A percentile compares a stretch with the other conserved stretches of the same genome.
These are phyloP conservation scores for Erebia aethiops DNA, from an alignment of 2,888 invertebrate species.

Conservation along the genomic window DNA sequence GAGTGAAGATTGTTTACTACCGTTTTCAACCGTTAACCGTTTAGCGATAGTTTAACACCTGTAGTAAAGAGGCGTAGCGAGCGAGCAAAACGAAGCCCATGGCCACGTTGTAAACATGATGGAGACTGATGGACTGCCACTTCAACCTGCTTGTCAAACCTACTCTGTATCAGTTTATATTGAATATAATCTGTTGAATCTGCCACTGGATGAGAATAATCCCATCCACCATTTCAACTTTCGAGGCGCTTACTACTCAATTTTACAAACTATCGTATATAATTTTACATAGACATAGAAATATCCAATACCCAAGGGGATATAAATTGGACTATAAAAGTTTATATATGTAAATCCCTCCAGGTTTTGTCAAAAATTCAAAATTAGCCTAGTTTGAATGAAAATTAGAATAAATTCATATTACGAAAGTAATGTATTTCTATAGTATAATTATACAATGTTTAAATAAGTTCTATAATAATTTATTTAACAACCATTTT, in stretches of 20 bases:
- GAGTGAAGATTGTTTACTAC: too few relatives aligned
- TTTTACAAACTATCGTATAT: neutral
- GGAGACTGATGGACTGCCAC: too few relatives aligned
- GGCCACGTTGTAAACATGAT: too few relatives aligned
- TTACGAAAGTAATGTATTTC: neutral
- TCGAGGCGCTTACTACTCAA: neutral
- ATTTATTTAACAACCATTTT: slow-evolving; percentile 15
- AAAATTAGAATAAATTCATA: neutral
- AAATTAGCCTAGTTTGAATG: neutral
- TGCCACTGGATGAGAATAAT: too few relatives aligned
- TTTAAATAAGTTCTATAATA: slow-evolving; percentile 6
- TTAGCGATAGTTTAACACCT: too few relatives aligned
- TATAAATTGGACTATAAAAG: slow-evolving; percentile 12
- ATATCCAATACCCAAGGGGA: slow-evolving; percentile 11
- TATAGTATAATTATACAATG: too few relatives aligned
- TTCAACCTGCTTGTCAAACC: too few relatives aligned
- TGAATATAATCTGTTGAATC: too few relatives aligned
- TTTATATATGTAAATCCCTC: neutral
- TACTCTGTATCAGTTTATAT: too few relatives aligned
- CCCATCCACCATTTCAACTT: neutral
- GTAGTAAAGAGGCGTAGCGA: too few relatives aligned
- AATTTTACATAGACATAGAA: slow-evolving; percentile 1
- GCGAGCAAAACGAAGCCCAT: too few relatives aligned
- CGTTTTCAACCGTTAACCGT: too few relatives aligned
- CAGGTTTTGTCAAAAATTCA: neutral